Evolutionary conservation across 2,797 vertebrate genomes (phyloP), one percentile per base, ranked within the genome.

Genomic region (Gobio occitaniae): DNA sequence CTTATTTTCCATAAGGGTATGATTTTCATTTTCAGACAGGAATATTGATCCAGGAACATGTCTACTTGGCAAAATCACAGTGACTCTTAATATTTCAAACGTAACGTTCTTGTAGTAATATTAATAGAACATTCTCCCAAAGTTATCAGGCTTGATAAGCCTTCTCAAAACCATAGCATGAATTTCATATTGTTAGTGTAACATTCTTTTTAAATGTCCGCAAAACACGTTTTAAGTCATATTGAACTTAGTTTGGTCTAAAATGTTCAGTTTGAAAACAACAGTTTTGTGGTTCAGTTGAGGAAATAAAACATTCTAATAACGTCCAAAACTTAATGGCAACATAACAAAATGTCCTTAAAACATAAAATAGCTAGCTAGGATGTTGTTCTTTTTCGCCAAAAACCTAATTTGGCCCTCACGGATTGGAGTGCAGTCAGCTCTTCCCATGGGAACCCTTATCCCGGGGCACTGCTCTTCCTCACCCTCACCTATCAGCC

Each of bases 401-500:
- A 1, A 29, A 74, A 80, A 72, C 3, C 16, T 25, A 54, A 15
- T 41, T 41, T 54, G 21, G 36, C 36, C 52, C 15, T 76, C 89
- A 21, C 65, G 90, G 68, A 93, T 19, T 56, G 76, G 59, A 69
- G 29, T 63, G 50, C 36, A 87, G 83, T 82, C 81, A 47, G 72
- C 56, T 69, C 77, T 38, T 82, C 77, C 87, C 87, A 41, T 21
- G 61, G 76, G 93, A 94, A 91, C 90, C 91, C 95, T 93, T 93
- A 94, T 96, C 94, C 93, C 91, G 89, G 92, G 90, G 92, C 94
- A 94, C 95, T 96, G 95, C 87, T 93, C 93, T 95, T 95, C 93
- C 94, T 95, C 94, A 95, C 94, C 93, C 94, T 96, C 95, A 96
- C 95, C 96, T 97, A 97, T 97, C 97, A 96, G 94, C 91, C 87